Evolutionary conservation across 2,888 invertebrate species (phyloP).

Genomic region (Pseudococcus longispinus): DNA sequence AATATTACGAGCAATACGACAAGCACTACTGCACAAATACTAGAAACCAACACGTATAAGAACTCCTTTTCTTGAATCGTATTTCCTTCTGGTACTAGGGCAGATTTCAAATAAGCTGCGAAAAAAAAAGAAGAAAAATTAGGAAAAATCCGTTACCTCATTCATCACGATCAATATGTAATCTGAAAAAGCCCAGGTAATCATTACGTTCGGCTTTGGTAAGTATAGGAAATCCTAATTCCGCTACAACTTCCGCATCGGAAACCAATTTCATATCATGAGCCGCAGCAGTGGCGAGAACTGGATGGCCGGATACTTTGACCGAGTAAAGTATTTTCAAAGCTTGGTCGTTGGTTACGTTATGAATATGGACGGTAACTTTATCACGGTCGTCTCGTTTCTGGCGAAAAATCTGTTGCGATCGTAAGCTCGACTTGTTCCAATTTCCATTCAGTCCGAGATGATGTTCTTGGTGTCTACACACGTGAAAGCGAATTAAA

Average conservation of each 20-base stretch:
- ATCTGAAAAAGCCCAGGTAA: conserved; percentile 60
- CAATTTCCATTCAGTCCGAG: conserved; percentile 68
- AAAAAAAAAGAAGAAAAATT: not conserved
- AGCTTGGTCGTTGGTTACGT: conserved; percentile 58
- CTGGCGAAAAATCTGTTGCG: conserved; percentile 8
- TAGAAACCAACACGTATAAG: conserved; percentile 67
- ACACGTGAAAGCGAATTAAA: not conserved
- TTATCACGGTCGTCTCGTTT: conserved; percentile 58
- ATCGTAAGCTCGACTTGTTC: conserved; percentile 46
- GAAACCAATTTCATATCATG: conserved; percentile 83
- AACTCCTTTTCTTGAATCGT: conserved; percentile 5
- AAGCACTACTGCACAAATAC: conserved; percentile 68
- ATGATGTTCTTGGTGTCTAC: conserved; percentile 80
- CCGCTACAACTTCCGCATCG: conserved; percentile 76
- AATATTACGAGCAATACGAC: conserved; percentile 67
- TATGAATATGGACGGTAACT: conserved; percentile 61
- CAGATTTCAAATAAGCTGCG: conserved; percentile 30
- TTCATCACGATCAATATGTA: not conserved
- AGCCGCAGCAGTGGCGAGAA: conserved; percentile 80
- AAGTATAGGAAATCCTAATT: conserved; percentile 77
- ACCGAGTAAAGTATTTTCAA: conserved; percentile 76
- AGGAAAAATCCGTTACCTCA: not conserved
- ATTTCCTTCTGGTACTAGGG: not conserved
- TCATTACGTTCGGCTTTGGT: conserved; percentile 85
- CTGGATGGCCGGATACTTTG: conserved; percentile 78